A percentile compares a stretch with the other conserved stretches of the same genome.
Evolutionary conservation across 2,797 vertebrate species (phyloP).

Genomic region (Mastacembelus armatus): DNA sequence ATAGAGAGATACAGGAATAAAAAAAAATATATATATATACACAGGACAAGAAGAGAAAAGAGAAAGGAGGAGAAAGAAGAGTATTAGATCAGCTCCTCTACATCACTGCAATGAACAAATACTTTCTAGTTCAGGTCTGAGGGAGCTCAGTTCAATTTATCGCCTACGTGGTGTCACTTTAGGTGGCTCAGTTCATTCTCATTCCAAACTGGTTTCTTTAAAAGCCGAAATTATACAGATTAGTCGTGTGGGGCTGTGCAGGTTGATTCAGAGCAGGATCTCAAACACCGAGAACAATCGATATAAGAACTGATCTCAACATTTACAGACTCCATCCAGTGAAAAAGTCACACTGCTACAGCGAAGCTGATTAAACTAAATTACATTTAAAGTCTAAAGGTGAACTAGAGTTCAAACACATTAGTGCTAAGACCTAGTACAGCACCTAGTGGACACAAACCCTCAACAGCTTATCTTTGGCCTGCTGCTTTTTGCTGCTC

Average conservation of each 20-base stretch:
- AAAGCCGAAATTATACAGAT: not conserved
- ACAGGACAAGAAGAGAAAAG: constrained; percentile 36
- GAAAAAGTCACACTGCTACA: not conserved
- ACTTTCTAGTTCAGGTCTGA: not conserved
- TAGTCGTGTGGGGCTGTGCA: not conserved
- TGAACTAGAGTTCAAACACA: no score
- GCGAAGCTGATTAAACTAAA: not conserved
- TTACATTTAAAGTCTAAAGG: no score
- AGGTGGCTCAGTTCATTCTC: not conserved
- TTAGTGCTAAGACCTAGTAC: no score
- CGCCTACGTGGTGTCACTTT: not conserved
- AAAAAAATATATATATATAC: constrained; percentile 26
- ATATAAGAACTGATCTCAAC: not conserved
- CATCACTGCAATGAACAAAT: constrained; percentile 27
- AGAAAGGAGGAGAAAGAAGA: constrained; percentile 37
- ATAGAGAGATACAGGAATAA: constrained; percentile 35
- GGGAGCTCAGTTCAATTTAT: not conserved
- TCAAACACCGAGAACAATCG: no score
- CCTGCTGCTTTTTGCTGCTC: no score
- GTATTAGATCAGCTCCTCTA: constrained; percentile 40
- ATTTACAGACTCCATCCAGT: not conserved
- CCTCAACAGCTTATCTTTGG: no score
- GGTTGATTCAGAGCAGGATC: not conserved
- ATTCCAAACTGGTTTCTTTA: not conserved
- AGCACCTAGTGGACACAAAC: no score